Evolutionary conservation across 2,888 invertebrate species (phyloP).

Genomic region (Griposia aprilina): DNA sequence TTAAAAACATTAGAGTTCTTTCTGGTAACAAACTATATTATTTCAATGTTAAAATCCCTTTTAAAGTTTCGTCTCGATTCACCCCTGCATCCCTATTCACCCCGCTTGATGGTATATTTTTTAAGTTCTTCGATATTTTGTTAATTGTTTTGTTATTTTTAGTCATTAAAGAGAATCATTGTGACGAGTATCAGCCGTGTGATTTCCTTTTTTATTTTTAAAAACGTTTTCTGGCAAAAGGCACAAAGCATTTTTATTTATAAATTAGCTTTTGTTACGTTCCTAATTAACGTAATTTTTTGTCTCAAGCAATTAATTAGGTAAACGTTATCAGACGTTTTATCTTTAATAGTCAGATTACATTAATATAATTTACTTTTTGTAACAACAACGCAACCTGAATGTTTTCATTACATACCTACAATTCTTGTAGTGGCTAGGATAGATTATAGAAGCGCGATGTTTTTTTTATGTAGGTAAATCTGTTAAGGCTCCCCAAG

Average conservation of each 20-base stretch:
- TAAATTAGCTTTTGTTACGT: background rate
- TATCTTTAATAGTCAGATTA: conserved; percentile 8
- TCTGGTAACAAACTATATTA: too few relatives aligned
- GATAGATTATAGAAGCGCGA: background rate
- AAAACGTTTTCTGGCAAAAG: background rate
- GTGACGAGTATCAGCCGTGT: background rate
- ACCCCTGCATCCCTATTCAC: too few relatives aligned
- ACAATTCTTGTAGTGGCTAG: background rate
- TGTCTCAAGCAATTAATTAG: background rate
- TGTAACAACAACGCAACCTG: background rate
- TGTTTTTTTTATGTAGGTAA: background rate
- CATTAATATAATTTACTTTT: background rate
- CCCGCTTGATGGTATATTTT: background rate
- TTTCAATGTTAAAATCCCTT: too few relatives aligned
- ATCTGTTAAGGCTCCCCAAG: background rate
- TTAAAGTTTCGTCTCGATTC: too few relatives aligned
- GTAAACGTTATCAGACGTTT: background rate
- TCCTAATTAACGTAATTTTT: background rate
- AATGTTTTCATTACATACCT: background rate
- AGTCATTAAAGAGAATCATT: too few relatives aligned
- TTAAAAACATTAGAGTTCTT: too few relatives aligned
- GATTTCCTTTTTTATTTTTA: conserved; percentile 1
- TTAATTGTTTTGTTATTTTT: background rate
- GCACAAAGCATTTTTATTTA: conserved; percentile 16
- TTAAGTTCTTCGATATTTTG: background rate